Evolutionary conservation across 2,113 vertebrate species (phyloP).

Genomic region (Morone chrysops): DNA sequence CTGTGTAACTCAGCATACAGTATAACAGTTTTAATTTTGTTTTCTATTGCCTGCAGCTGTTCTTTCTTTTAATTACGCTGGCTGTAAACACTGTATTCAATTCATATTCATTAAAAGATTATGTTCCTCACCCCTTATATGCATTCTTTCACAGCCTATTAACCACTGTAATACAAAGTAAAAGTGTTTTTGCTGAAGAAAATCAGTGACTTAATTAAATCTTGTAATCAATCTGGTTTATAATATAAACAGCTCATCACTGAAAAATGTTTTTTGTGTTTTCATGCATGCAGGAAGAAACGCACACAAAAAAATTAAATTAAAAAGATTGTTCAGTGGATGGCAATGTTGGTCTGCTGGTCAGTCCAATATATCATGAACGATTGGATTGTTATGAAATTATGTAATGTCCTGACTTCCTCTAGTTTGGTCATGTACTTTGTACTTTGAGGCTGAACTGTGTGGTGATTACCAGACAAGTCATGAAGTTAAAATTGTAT

Average conservation of each 20-base stretch:
- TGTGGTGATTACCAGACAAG: too few species aligned
- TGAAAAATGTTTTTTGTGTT: neutral
- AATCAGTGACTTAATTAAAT: neutral
- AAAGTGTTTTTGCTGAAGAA: neutral
- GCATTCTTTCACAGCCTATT: conserved; percentile 18
- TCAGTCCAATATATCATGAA: neutral
- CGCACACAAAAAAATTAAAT: too few species aligned
- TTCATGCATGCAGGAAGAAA: neutral
- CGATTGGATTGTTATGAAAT: neutral
- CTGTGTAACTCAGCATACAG: neutral
- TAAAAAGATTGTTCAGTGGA: too few species aligned
- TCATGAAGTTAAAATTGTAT: too few species aligned
- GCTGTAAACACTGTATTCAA: neutral
- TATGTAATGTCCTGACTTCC: neutral
- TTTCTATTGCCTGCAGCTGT: conserved; percentile 21
- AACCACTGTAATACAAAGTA: conserved; percentile 3
- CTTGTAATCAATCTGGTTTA: neutral
- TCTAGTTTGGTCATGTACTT: too few species aligned
- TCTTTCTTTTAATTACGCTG: conserved; percentile 28
- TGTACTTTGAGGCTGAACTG: too few species aligned
- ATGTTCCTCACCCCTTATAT: neutral
- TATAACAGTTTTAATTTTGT: conserved; percentile 14
- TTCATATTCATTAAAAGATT: conserved; percentile 21
- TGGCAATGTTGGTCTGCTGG: neutral
- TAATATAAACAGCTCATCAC: conserved; percentile 5